Evolutionary conservation across 2,113 vertebrate species (phyloP).

Genomic region (mouse (Mus musculus)): DNA sequence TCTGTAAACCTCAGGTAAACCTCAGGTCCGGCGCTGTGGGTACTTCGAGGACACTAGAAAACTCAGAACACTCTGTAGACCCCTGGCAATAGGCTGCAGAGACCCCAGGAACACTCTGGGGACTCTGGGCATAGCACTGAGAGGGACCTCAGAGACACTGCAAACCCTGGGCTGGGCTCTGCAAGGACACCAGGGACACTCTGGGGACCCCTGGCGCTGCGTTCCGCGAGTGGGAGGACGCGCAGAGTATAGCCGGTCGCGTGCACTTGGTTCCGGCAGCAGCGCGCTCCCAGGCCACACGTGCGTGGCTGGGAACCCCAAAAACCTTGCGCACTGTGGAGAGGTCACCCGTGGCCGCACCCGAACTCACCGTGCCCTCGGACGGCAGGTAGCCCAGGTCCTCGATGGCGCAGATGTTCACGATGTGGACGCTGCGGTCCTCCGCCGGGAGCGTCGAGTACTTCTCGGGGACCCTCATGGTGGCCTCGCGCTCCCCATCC

Average conservation of each 20-base stretch:
- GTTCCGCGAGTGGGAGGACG: not conserved
- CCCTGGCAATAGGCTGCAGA: too few species aligned
- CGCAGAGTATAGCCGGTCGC: not conserved
- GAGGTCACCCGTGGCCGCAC: not conserved
- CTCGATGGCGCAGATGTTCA: constrained; percentile 82
- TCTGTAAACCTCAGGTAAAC: not conserved
- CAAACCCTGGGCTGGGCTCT: not conserved
- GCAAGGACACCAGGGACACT: not conserved
- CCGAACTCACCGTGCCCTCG: constrained; percentile 81
- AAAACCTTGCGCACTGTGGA: too few species aligned
- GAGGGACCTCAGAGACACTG: not conserved
- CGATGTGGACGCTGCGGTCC: constrained; percentile 80
- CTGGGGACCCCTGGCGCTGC: not conserved
- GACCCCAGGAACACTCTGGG: not conserved
- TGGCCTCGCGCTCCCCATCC: constrained; percentile 71
- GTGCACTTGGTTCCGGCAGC: not conserved
- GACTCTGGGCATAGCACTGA: not conserved
- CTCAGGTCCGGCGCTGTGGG: accelerated
- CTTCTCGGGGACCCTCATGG: constrained; percentile 78
- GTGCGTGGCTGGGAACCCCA: not conserved
- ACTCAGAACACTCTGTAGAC: not conserved
- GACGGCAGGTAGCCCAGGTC: constrained; percentile 77
- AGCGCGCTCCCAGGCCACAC: not conserved
- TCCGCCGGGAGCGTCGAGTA: constrained; percentile 81
- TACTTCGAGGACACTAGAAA: not conserved